phyloP scores from a whole-genome alignment of 2,888 invertebrate species.

The Amblyjoppa proteus region DNA sequence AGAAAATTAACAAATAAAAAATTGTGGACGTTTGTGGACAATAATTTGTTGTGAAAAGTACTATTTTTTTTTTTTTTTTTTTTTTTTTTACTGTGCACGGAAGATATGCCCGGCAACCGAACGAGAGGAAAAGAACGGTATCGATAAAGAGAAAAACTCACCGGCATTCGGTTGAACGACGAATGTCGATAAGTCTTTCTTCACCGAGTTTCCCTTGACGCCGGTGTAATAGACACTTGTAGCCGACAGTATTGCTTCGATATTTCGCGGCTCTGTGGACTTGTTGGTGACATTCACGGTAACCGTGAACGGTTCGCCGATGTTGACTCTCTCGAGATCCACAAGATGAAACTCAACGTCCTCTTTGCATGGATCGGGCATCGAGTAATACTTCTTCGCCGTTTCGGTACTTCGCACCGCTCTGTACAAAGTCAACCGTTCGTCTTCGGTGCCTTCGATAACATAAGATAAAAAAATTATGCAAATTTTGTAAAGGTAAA shows the following conservation, averaged over 20 bases:
- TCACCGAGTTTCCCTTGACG: conserved; percentile 89
- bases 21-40: too few relatives aligned
- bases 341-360: conserved; percentile 89
- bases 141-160: conserved; percentile 81
- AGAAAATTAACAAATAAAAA: too few relatives aligned
- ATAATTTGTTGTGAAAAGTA: too few relatives aligned
- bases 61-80: too few relatives aligned
- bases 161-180: conserved; percentile 88
- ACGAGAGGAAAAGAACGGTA: background rate
- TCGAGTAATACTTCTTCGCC: conserved; percentile 89
- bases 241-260: conserved; percentile 89
- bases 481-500: conserved; percentile 19
- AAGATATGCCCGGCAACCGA: background rate
- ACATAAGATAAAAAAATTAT: conserved; percentile 8
- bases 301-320: conserved; percentile 90
- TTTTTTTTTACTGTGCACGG: background rate
- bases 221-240: conserved; percentile 93
- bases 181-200: conserved; percentile 88
- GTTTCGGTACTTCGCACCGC: conserved; percentile 90
- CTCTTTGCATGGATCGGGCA: conserved; percentile 86
- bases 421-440: conserved; percentile 91
- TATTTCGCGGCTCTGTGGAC: conserved; percentile 87
- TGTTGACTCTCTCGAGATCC: conserved; percentile 89
- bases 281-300: conserved; percentile 89
- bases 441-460: conserved; percentile 88